phyloP scores from a whole-genome alignment of 1,140 invertebrate species.

The Cyclargus thomasi region DNA sequence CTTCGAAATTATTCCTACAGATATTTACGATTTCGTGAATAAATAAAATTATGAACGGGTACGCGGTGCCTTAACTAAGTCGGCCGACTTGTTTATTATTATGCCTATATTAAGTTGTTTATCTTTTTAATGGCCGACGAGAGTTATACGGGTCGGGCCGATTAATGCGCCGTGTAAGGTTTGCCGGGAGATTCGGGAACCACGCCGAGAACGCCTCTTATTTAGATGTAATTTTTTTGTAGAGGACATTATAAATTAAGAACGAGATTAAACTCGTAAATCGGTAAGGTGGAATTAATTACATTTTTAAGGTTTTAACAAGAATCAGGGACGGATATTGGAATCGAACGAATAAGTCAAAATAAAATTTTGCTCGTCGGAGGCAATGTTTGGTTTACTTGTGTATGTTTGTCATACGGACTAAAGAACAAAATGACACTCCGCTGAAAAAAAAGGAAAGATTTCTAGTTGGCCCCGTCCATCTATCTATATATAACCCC shows the following conservation, averaged over 20 bases:
- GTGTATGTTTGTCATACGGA: too few relatives aligned
- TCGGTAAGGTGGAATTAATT: conserved; percentile 1
- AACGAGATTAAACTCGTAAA: conserved; percentile 9
- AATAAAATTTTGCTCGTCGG: neutral
- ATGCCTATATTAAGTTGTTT: conserved; percentile 74
- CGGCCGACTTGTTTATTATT: conserved; percentile 69
- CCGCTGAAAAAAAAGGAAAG: too few relatives aligned
- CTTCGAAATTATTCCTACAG: conserved; percentile 70
- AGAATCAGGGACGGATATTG: neutral
- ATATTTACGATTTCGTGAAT: conserved; percentile 73
- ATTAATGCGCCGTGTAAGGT: conserved; percentile 64
- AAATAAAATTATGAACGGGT: conserved; percentile 72
- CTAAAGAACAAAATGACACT: too few relatives aligned
- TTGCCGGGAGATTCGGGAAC: conserved; percentile 53
- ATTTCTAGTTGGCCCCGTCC: too few relatives aligned
- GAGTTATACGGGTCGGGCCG: conserved; percentile 67
- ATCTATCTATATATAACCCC: too few relatives aligned
- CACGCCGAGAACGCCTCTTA: conserved; percentile 64
- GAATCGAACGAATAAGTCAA: neutral
- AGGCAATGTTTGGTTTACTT: too few relatives aligned
- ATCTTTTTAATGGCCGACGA: conserved; percentile 70
- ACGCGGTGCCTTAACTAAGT: conserved; percentile 64
- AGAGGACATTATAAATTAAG: conserved; percentile 11
- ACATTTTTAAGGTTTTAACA: neutral
- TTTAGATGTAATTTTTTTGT: conserved; percentile 45